Conservation (phyloP, 2,113 vertebrate genomes). For the Anolis sagrei region DNA sequence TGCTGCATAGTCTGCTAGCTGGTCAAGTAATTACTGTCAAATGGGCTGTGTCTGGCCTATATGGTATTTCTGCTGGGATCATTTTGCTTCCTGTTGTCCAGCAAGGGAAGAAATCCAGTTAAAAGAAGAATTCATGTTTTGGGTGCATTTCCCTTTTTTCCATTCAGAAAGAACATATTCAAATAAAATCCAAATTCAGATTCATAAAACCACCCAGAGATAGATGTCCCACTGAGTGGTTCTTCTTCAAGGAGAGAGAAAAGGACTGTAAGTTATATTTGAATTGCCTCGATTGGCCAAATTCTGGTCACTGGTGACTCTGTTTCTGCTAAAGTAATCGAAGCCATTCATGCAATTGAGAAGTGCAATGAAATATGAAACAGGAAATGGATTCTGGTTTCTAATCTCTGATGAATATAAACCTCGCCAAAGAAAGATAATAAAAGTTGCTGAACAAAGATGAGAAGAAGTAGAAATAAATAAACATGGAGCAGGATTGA, state of each 20-base stretch:
- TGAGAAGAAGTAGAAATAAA: slow-evolving; percentile 7
- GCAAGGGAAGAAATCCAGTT: no score
- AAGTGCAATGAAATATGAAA: slow-evolving; percentile 20
- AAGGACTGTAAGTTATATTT: not conserved
- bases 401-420: slow-evolving; percentile 23
- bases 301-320: not conserved
- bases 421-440: slow-evolving; percentile 15
- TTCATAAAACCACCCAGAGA: not conserved
- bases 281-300: not conserved
- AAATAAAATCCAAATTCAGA: not conserved
- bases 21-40: not conserved
- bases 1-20: not conserved
- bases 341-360: slow-evolving; percentile 9
- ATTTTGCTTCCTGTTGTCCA: not conserved
- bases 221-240: not conserved
- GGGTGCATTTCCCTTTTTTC: not conserved
- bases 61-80: not conserved
- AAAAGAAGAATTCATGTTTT: not conserved
- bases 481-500: not conserved
- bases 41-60: not conserved
- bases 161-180: not conserved
- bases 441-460: slow-evolving; percentile 4
- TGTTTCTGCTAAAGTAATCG: slow-evolving; percentile 25
- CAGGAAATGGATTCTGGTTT: slow-evolving; percentile 22
- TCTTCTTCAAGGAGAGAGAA: not conserved